Evolutionary conservation across 2,888 invertebrate species (phyloP), one percentile per base, ranked within the genome.

Genomic region (Aricia artaxerxes): DNA sequence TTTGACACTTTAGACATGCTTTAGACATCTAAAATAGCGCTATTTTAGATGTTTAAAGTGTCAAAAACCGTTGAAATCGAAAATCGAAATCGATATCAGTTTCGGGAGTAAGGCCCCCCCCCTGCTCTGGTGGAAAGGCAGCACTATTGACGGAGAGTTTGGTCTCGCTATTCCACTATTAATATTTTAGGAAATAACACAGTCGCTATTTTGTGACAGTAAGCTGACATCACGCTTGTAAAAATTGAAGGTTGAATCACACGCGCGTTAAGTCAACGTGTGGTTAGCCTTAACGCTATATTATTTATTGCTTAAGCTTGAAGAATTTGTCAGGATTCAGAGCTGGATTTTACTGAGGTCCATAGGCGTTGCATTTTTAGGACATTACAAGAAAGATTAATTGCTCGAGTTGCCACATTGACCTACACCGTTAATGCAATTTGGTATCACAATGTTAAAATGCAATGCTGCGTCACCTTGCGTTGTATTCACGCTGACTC

Each of bases 131-230:
- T 24, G 24, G 24, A 24, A 24, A 24, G 24, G 24, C 24, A 24
- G 24, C 69, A 38, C 24, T 16, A 69, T 16, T 38, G 5, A 69
- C 13, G 69, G 69, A 38, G 69, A 69, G 69, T 38, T 69, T 2
- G 16, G 69, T 69, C 69, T 69, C 69, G 5, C 69, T 69, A 69
- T 69, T 69, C 69, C 69, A 69, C 69, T 69, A 69, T 69, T 38
- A 61, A n/a, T 61, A 69, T 69, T 11, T 31, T 11, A 69, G 64
- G 4, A 69, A 31, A 35, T 35, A 38, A 16, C 69, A 35, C 35
- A 69, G 69, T 13, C 2, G 69, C 35, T n/a, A 16, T 11, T 69
- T 64, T 31, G 31, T 64, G 61, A 61, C 61, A 7, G 61, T 60
- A 35, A 35, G 69, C 35, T 38, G 13, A 35, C 69, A 69, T 35